Evolutionary conservation across 2,888 invertebrate genomes (phyloP).

Genomic region (Drosophila emarginata): DNA sequence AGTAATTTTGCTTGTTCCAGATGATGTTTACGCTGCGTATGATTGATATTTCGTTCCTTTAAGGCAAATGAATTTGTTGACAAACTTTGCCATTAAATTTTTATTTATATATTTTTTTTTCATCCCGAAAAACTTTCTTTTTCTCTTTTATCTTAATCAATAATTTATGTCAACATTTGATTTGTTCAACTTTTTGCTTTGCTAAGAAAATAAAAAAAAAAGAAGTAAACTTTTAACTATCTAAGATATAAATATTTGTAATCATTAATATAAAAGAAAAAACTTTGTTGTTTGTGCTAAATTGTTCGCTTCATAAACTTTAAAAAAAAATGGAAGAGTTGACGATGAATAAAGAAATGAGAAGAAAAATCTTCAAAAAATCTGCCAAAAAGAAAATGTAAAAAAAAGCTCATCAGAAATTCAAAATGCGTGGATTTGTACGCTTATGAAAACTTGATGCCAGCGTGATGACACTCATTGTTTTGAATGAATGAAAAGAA

Average conservation of each 20-base stretch:
- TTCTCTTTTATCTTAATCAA: conserved; percentile 23
- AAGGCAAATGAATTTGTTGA: background rate
- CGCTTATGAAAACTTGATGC: conserved; percentile 72
- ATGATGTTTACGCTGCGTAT: conserved; percentile 42
- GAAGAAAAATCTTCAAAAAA: background rate
- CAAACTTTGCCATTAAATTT: conserved; percentile 17
- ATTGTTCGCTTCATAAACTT: conserved; percentile 52
- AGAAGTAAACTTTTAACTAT: conserved; percentile 39
- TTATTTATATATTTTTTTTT: background rate
- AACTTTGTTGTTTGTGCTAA: conserved; percentile 42
- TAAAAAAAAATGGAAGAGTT: background rate
- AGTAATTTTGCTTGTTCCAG: conserved; percentile 52
- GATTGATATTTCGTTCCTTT: conserved; percentile 64
- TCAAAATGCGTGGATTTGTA: conserved; percentile 60
- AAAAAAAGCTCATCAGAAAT: conserved; percentile 63
- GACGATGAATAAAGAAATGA: too few species aligned
- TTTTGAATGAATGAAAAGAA: conserved; percentile 52
- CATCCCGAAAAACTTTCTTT: background rate
- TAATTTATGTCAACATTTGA: conserved; percentile 25
- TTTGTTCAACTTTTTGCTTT: conserved; percentile 10
- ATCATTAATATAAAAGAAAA: conserved; percentile 44
- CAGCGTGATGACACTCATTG: conserved; percentile 73
- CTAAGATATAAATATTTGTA: conserved; percentile 25
- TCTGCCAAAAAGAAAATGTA: background rate
- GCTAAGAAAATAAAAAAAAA: conserved; percentile 9